Evolutionary conservation across 1,140 invertebrate species (phyloP).

Genomic region (Drosophila nebulosa): DNA sequence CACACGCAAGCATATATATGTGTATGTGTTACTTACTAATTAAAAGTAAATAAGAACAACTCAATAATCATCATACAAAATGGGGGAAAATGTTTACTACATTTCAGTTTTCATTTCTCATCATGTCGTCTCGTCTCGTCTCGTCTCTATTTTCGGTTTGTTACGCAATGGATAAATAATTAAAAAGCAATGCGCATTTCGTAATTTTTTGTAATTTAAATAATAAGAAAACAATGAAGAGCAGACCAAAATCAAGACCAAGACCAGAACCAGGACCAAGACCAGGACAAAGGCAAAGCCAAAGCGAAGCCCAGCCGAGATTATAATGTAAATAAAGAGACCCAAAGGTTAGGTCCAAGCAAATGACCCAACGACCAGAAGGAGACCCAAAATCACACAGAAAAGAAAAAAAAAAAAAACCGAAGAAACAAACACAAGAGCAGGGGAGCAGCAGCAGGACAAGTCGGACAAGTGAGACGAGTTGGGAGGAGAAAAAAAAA

Average conservation of each 20-base stretch:
- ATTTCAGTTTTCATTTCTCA: too few species aligned
- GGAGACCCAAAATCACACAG: constrained; percentile 6
- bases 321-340: constrained; percentile 61
- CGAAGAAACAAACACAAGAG: background rate
- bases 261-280: background rate
- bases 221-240: constrained; percentile 62
- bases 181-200: constrained; percentile 51
- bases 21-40: constrained; percentile 32
- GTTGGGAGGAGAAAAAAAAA: background rate
- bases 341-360: constrained; percentile 30
- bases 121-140: background rate
- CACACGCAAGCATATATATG: background rate
- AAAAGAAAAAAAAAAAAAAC: too few species aligned
- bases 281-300: background rate
- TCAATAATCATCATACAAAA: background rate
- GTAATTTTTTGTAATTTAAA: constrained; percentile 67
- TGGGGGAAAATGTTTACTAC: background rate
- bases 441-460: too few species aligned
- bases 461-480: too few species aligned
- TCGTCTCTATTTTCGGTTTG: background rate
- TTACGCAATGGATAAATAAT: constrained; percentile 47
- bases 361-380: background rate
- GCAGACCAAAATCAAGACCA: constrained; percentile 4
- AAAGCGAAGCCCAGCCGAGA: constrained; percentile 25
- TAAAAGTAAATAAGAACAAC: constrained; percentile 54